Evolutionary conservation across 1,140 invertebrate species (phyloP).

Genomic region (Orchestia grillus): DNA sequence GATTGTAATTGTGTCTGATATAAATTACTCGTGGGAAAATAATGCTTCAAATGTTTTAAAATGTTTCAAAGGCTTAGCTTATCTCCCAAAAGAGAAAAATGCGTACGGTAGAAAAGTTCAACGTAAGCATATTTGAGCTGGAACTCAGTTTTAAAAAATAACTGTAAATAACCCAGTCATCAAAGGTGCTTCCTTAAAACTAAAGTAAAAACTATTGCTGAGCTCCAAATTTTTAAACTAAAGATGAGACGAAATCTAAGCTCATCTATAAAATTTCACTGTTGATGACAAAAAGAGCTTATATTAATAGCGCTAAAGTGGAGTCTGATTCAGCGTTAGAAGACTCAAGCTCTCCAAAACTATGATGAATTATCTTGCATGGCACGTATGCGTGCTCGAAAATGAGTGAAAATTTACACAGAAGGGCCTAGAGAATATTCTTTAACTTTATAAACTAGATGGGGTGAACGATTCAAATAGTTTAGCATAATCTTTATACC

Average conservation of each 20-base stretch:
- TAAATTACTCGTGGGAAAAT: no score
- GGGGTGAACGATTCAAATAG: background rate
- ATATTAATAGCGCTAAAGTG: background rate
- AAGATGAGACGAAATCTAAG: background rate
- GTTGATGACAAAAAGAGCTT: background rate
- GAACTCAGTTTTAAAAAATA: background rate
- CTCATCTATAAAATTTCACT: background rate
- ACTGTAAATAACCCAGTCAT: background rate
- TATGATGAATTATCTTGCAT: background rate
- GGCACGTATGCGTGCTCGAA: background rate
- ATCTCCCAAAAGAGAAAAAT: no score
- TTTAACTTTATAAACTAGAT: background rate
- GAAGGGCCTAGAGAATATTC: background rate
- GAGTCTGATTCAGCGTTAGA: background rate
- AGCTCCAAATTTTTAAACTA: background rate
- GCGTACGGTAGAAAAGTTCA: no score
- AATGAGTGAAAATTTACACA: background rate
- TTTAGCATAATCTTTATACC: background rate
- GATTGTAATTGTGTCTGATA: no score
- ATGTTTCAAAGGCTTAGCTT: no score
- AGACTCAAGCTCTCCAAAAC: background rate
- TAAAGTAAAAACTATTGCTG: background rate
- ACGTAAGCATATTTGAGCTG: no score
- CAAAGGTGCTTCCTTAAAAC: background rate
- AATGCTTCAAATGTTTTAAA: no score